Conservation (phyloP, 2,113 vertebrate genomes). For the Macroglossus sobrinus region DNA sequence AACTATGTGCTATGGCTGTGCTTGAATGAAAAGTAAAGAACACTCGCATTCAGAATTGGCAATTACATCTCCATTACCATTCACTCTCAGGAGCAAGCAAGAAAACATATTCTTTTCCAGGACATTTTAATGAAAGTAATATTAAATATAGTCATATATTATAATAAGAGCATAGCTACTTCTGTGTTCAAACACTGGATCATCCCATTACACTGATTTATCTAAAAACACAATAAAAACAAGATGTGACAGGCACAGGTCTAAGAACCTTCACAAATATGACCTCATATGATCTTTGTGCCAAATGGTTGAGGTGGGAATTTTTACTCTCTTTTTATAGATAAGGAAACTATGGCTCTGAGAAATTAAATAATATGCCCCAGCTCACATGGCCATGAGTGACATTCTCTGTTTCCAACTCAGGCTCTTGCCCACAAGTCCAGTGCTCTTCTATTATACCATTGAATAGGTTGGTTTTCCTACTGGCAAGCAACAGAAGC, state of each 20-base stretch:
- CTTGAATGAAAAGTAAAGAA: not conserved
- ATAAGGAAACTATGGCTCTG: not conserved
- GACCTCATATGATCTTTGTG: not conserved
- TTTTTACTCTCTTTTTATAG: not conserved
- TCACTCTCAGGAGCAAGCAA: not conserved
- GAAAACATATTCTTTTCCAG: not conserved
- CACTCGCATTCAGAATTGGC: not conserved
- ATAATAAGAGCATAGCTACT: not conserved
- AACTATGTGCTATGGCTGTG: not conserved
- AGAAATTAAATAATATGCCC: not conserved
- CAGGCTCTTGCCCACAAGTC: not conserved
- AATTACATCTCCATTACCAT: not conserved
- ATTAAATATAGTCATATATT: not conserved
- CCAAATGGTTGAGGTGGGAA: not conserved
- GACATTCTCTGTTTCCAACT: not conserved
- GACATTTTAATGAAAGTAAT: slow-evolving; percentile 36
- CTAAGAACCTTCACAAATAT: not conserved
- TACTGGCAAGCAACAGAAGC: not conserved
- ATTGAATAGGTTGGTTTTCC: not conserved
- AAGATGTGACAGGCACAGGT: not conserved
- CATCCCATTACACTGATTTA: not conserved
- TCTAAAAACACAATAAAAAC: slow-evolving; percentile 39
- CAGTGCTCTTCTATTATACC: not conserved
- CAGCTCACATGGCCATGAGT: not conserved
- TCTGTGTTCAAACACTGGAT: not conserved